Conservation (phyloP, 2,888 invertebrate genomes). For the Eupithecia dodoneata region DNA sequence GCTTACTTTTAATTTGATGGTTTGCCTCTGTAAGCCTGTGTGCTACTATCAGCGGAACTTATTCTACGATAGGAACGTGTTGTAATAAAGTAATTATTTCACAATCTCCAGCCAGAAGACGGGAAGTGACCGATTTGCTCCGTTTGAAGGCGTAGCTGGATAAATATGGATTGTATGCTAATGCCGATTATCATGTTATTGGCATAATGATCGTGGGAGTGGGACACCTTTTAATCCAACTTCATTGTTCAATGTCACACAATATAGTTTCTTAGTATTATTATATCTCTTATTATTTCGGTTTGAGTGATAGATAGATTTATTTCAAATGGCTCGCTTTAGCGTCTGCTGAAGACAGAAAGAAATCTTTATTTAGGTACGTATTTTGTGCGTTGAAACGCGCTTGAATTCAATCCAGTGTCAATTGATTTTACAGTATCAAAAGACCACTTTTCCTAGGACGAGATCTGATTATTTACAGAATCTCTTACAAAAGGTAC, state of each 20-base stretch:
- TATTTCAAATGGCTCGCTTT: background rate
- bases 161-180: conserved; percentile 72
- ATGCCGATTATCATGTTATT: conserved; percentile 65
- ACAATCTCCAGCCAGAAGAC: conserved; percentile 49
- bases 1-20: background rate
- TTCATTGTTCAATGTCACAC: conserved; percentile 23
- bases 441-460: background rate
- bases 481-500: conserved; percentile 1
- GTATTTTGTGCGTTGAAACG: background rate
- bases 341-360: too few species aligned
- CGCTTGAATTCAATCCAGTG: background rate
- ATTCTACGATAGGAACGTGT: background rate
- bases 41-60: background rate
- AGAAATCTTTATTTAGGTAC: too few species aligned
- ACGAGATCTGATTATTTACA: conserved; percentile 9
- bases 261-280: background rate
- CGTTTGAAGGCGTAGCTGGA: conserved; percentile 62
- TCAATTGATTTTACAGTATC: background rate
- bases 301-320: background rate
- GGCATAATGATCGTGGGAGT: conserved; percentile 69
- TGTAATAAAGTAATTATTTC: conserved; percentile 47
- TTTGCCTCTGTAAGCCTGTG: background rate
- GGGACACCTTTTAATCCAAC: conserved; percentile 48
- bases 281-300: too few species aligned
- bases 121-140: conserved; percentile 70